Conservation (phyloP, 2,113 vertebrate species). For the Pipa parva region DNA sequence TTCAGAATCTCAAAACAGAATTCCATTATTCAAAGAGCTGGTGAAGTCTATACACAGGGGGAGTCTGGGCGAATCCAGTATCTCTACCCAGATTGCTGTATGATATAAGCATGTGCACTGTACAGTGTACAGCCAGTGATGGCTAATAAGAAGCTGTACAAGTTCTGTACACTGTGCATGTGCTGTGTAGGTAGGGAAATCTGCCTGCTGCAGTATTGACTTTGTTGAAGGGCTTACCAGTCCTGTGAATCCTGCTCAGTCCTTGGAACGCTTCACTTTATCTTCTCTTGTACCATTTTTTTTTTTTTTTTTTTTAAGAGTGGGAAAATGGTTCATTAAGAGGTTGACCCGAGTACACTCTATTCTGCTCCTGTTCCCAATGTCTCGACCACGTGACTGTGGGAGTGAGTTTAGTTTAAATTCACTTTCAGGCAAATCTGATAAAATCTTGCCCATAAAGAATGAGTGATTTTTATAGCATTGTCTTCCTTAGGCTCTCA, state of each 20-base stretch:
- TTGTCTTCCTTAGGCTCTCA: constrained; percentile 34
- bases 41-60: too few relatives aligned
- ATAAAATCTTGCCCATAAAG: constrained; percentile 61
- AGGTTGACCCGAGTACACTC: constrained; percentile 54
- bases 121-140: too few relatives aligned
- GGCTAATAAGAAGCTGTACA: too few relatives aligned
- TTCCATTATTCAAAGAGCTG: too few relatives aligned
- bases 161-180: too few relatives aligned
- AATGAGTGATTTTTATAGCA: constrained; percentile 56
- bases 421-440: constrained; percentile 68
- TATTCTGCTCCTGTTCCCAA: constrained; percentile 72
- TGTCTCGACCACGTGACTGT: constrained; percentile 76
- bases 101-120: too few relatives aligned
- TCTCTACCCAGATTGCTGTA: too few relatives aligned
- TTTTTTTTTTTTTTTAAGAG: constrained; percentile 9
- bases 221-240: constrained; percentile 30
- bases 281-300: neutral
- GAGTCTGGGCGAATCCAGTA: too few relatives aligned
- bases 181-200: too few relatives aligned
- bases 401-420: constrained; percentile 77
- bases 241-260: neutral
- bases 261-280: neutral
- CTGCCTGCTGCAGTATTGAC: neutral
- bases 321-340: constrained; percentile 51
- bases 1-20: too few relatives aligned